Percentiles rank a stretch among this genome's conserved stretches.
These are phyloP conservation scores for Coecobrya sp. DNA, from an alignment of 2,888 invertebrate species.

Conservation along the genomic window DNA sequence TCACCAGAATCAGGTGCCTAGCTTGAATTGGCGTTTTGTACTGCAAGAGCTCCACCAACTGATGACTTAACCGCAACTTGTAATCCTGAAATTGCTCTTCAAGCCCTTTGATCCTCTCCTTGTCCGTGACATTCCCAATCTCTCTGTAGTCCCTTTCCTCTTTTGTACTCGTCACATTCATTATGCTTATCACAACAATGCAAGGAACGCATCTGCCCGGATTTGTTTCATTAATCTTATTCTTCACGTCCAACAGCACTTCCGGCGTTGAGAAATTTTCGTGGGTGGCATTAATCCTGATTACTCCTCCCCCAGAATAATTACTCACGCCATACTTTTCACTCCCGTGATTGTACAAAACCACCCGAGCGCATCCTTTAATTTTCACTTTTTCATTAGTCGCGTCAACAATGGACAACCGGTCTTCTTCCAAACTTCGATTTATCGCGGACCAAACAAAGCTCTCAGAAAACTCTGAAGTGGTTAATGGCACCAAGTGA, in stretches of 20 bases:
- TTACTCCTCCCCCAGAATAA: neutral
- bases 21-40: conserved; percentile 83
- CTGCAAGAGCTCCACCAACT: conserved; percentile 78
- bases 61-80: conserved; percentile 68
- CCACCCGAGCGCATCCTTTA: conserved; percentile 74
- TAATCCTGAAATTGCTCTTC: conserved; percentile 45
- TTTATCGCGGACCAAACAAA: conserved; percentile 83
- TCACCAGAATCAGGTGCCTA: conserved; percentile 82
- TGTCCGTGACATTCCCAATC: neutral
- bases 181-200: conserved; percentile 82
- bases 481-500: neutral
- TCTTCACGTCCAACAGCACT: conserved; percentile 58
- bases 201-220: conserved; percentile 78
- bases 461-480: neutral
- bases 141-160: conserved; percentile 13
- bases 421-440: conserved; percentile 72
- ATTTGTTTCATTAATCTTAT: conserved; percentile 52
- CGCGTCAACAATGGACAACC: conserved; percentile 58
- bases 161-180: conserved; percentile 61
- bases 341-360: conserved; percentile 79
- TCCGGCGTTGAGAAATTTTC: conserved; percentile 11
- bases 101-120: neutral
- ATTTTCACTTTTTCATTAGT: conserved; percentile 70
- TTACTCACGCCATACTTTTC: conserved; percentile 18
- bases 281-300: conserved; percentile 26